A percentile compares a stretch with the other conserved stretches of the same genome.
phyloP scores from a whole-genome alignment of 2,797 vertebrate genomes.

The Phylloscopus collybita region DNA sequence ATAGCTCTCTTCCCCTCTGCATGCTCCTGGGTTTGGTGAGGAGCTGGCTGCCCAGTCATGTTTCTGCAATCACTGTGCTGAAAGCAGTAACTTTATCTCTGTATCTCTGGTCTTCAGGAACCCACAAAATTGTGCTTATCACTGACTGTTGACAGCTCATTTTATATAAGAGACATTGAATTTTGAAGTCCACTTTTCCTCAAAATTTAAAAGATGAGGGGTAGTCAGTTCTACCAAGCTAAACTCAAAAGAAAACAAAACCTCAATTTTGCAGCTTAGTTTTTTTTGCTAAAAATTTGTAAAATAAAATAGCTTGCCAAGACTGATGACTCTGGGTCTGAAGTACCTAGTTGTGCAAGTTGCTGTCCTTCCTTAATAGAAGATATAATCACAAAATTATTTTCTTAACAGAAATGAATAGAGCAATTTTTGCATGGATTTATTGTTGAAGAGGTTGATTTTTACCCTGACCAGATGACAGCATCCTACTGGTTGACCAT shows the following conservation, averaged over 20 bases:
- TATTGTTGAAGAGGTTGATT: not conserved
- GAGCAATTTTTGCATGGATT: not conserved
- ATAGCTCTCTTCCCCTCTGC: constrained; percentile 8
- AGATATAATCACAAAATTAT: not conserved
- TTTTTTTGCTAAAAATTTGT: not conserved
- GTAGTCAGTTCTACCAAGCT: not conserved
- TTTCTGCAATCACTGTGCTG: constrained; percentile 74
- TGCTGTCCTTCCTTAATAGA: not conserved
- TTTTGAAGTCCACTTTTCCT: constrained; percentile 73
- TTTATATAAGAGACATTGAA: not conserved
- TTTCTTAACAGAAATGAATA: not conserved
- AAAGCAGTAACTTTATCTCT: constrained; percentile 64
- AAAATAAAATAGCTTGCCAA: not conserved
- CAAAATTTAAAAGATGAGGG: constrained; percentile 40
- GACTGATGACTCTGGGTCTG: not conserved
- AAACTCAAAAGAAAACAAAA: constrained; percentile 51
- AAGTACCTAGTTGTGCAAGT: not conserved
- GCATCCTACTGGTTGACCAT: not conserved
- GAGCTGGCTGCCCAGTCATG: constrained; percentile 63
- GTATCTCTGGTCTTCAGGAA: constrained; percentile 19
- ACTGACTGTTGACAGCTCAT: constrained; percentile 26
- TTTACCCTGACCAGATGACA: not conserved
- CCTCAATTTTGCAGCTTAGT: constrained; percentile 66
- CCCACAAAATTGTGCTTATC: constrained; percentile 63
- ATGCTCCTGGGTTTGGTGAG: constrained; percentile 44